Conservation (phyloP, 1,140 invertebrate genomes). For the Oryctes rhinoceros region DNA sequence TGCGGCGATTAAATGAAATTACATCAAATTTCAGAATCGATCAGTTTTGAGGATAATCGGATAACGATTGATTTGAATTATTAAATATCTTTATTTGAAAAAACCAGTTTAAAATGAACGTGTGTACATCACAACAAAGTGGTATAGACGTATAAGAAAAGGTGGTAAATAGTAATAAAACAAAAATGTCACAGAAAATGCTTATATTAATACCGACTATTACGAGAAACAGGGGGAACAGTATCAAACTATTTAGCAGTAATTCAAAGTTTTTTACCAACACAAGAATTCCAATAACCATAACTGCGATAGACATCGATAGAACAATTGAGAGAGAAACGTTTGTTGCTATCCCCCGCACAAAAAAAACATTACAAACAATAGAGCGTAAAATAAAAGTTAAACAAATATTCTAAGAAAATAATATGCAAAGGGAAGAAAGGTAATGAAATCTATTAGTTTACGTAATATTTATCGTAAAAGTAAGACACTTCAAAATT, state of each 20-base stretch:
- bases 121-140: no score
- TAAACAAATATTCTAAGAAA: constrained; percentile 27
- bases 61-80: no score
- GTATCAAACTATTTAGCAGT: constrained; percentile 36
- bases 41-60: no score
- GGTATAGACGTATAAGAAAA: not conserved
- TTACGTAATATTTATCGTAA: constrained; percentile 7
- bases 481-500: constrained; percentile 14
- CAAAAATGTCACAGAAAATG: constrained; percentile 33
- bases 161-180: constrained; percentile 6
- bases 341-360: constrained; percentile 40
- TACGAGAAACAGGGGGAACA: constrained; percentile 37
- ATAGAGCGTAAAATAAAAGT: constrained; percentile 39
- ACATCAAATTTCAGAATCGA: no score
- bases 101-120: no score
- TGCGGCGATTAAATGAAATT: no score
- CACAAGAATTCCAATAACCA: constrained; percentile 25
- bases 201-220: constrained; percentile 31
- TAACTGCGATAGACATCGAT: not conserved
- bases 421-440: constrained; percentile 22
- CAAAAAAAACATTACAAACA: constrained; percentile 39
- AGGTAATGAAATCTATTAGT: constrained; percentile 18
- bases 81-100: no score
- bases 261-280: constrained; percentile 17
- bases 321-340: not conserved